A percentile compares a stretch with the other conserved stretches of the same genome.
phyloP scores from a whole-genome alignment of 2,888 invertebrate species.

The Drosophila koepferae region DNA sequence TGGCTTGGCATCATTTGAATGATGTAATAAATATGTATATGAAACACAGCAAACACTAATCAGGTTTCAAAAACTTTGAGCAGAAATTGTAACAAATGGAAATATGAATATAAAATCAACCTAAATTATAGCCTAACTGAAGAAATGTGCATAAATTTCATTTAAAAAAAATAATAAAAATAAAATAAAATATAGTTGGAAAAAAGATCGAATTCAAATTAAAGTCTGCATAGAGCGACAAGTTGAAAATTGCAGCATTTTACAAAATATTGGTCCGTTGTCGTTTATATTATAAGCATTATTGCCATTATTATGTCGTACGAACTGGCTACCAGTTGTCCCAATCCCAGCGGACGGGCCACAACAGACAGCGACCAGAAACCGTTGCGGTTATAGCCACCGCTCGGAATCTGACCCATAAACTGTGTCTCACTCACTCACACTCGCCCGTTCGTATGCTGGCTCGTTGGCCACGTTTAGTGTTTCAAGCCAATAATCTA shows the following conservation, averaged over 20 bases:
- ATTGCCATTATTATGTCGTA: conserved; percentile 67
- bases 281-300: conserved; percentile 72
- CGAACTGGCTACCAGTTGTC: conserved; percentile 46
- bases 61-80: conserved; percentile 47
- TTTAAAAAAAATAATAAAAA: conserved; percentile 15
- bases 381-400: conserved; percentile 29
- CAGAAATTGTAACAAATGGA: conserved; percentile 43
- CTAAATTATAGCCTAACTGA: conserved; percentile 39
- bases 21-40: conserved; percentile 59
- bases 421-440: conserved; percentile 47
- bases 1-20: conserved; percentile 49
- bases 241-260: conserved; percentile 64
- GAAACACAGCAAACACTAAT: conserved; percentile 51
- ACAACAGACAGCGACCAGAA: conserved; percentile 8
- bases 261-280: conserved; percentile 44
- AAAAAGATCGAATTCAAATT: conserved; percentile 20
- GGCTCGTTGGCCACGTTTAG: conserved; percentile 38
- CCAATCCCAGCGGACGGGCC: conserved; percentile 42
- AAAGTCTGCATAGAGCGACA: conserved; percentile 31
- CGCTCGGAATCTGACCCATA: conserved; percentile 46
- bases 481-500: conserved; percentile 58
- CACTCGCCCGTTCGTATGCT: neutral
- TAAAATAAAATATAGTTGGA: conserved; percentile 1
- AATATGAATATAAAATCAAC: conserved; percentile 60
- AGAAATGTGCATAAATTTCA: conserved; percentile 68